Evolutionary conservation across 2,888 invertebrate species (phyloP), one percentile per base, ranked within the genome.

Genomic region (Sphaeridia pumilis): DNA sequence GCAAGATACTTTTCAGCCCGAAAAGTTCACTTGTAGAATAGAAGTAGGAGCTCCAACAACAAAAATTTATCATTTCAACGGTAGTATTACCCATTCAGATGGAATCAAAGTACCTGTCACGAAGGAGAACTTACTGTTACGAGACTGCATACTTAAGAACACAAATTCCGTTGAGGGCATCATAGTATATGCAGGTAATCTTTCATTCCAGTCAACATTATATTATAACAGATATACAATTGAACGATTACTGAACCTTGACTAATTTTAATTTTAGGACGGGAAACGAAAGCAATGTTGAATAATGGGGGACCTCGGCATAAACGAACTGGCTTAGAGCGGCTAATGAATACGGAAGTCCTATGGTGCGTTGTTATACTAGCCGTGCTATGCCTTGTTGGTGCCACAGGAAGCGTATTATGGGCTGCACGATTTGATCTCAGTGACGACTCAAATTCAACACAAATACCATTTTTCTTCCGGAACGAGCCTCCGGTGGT

Each of bases 271-370:
- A n/a, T n/a, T n/a, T n/a, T n/a, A 78, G 88, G 95, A 54, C 90
- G 90, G 71, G 95, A 97, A 75, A 94, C 94, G 17, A 97, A 97
- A 74, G 89, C 94, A 20, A 89, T 95, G 89, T 78, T 95, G 58
- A 97, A 95, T 73, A 95, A 94, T 72, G 88, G 90, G 61, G 90
- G 93, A 41, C 93, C 93, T 55, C 79, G 93, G 43, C 89, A 86
- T 73, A 95, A 93, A 73, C 80, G 92, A 66, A 93, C 93, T 50
- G 82, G 83, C 59, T 75, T 97, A 65, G 95, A 97, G 72, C 80
- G 83, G 60, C 83, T 85, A 71, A 93, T 97, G 84, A 97, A 97
- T 73, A 81, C 84, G 65, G 93, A 94, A 73, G 87, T 95, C 55
- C 82, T 94, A 68, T 94, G 92, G 90, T 95, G 94, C 75, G 88